Evolutionary conservation across 2,888 invertebrate genomes (phyloP), one percentile per base, ranked within the genome.

Genomic region (Stomorhina lunata): DNA sequence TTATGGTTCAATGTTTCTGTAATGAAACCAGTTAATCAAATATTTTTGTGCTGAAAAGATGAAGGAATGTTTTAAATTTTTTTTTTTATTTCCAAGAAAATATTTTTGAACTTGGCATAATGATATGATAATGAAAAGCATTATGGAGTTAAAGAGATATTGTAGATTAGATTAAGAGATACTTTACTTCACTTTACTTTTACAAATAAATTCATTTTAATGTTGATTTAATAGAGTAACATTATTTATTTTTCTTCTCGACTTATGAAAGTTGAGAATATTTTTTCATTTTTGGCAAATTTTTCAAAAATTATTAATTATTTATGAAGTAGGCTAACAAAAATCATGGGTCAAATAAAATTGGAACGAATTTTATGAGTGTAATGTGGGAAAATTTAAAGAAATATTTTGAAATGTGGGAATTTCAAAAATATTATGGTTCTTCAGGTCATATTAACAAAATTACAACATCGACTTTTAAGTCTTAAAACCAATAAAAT

Each of bases 1-100:
- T 72, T 65, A 57, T 77, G 53, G 61, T 72, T 72, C 66, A 81
- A 68, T 72, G 72, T 69, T 72, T 50, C 75, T 40, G 55, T 76
- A 71, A 71, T 71, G 77, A 77, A 81, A 81, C 81, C 68, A 77
- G 81, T 81, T 78, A 73, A 81, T 77, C 81, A 78, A 77, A 81
- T 61, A 72, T 66, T 77, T 73, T 48, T 81, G 29, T 77, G 40
- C 53, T 50, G 34, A 34, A 71, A 76, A 76, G 66, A 76, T 66
- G 59, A 66, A 80, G 73, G 65, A 80, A 80, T 80, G 66, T 73
- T 75, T 79, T 45, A 10, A 17, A 15, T 45, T n/a, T 34, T 37
- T 34, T 22, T 65, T 61, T 27, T 4, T 5, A 34, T 34, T 50
- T 27, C 6, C 4, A 5, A 77, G 32, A 53, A 77, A 69, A 77